These are phyloP conservation scores for Antrozous pallidus DNA, from an alignment of 2,797 vertebrate genomes.

Conservation along the genomic window DNA sequence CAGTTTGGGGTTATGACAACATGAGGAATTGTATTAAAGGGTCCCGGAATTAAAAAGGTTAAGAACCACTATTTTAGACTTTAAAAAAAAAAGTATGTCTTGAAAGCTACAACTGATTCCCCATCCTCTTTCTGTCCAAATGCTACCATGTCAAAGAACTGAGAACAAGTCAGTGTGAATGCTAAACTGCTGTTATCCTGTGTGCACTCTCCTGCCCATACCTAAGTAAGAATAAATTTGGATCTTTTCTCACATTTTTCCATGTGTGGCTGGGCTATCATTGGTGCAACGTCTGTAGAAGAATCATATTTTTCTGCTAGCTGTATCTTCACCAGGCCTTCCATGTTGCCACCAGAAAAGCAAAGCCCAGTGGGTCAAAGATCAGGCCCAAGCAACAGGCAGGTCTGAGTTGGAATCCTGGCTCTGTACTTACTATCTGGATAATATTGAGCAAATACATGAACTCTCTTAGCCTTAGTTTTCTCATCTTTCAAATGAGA, in stretches of 20 bases:
- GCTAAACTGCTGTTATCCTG: background rate
- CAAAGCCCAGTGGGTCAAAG: background rate
- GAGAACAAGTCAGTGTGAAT: background rate
- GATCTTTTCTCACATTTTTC: background rate
- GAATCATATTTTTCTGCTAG: background rate
- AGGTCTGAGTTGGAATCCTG: background rate
- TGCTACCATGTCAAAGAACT: fast-evolving
- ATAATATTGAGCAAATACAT: background rate
- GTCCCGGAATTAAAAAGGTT: no score
- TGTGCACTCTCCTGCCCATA: fast-evolving
- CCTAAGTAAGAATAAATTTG: background rate
- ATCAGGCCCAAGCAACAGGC: fast-evolving
- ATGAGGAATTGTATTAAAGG: no score
- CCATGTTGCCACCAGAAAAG: background rate
- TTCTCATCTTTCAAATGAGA: background rate
- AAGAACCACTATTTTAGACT: no score
- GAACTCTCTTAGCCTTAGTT: background rate
- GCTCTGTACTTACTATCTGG: background rate
- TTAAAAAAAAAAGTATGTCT: no score
- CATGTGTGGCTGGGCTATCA: background rate
- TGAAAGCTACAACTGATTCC: background rate
- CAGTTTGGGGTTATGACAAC: no score
- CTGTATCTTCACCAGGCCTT: fast-evolving
- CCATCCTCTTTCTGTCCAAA: background rate
- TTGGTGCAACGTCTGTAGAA: background rate